phyloP scores from a whole-genome alignment of 2,888 invertebrate species.

The Sceliomorpha sp. region DNA sequence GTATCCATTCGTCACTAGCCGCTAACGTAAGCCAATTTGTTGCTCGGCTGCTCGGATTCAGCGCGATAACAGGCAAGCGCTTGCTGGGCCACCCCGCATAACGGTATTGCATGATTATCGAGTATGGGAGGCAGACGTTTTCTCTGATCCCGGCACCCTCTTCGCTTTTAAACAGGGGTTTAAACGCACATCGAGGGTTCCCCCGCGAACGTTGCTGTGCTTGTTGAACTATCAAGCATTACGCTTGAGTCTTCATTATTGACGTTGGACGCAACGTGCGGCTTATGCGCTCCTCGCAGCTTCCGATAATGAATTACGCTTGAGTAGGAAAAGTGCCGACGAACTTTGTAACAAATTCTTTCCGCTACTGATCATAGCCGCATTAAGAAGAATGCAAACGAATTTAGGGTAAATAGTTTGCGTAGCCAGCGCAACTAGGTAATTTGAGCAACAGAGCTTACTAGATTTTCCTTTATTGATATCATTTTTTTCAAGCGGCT shows the following conservation, averaged over 20 bases:
- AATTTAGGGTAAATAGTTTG: too few relatives aligned
- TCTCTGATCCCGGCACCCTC: slow-evolving; percentile 53
- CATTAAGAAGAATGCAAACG: too few relatives aligned
- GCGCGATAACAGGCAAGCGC: slow-evolving; percentile 65
- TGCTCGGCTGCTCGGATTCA: slow-evolving; percentile 73
- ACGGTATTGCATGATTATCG: slow-evolving; percentile 65
- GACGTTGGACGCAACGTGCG: slow-evolving; percentile 44
- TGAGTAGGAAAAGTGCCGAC: slow-evolving; percentile 14
- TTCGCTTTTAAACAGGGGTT: slow-evolving; percentile 51
- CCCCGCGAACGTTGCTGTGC: slow-evolving; percentile 39
- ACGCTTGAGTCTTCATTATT: slow-evolving; percentile 46
- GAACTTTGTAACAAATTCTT: slow-evolving; percentile 9
- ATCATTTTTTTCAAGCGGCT: too few relatives aligned
- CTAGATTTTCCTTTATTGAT: too few relatives aligned
- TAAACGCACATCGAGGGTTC: slow-evolving; percentile 50
- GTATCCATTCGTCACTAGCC: slow-evolving; percentile 63
- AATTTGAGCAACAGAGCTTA: too few relatives aligned
- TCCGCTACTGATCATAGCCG: too few relatives aligned
- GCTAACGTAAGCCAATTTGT: slow-evolving; percentile 77
- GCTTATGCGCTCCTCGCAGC: slow-evolving; percentile 16
- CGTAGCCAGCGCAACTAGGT: too few relatives aligned
- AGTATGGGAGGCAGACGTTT: slow-evolving; percentile 48
- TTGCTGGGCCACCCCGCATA: slow-evolving; percentile 60
- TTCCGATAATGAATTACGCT: slow-evolving; percentile 29
- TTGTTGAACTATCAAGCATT: slow-evolving; percentile 41